phyloP scores from a whole-genome alignment of 2,888 invertebrate species.

The Brenthis ino region DNA sequence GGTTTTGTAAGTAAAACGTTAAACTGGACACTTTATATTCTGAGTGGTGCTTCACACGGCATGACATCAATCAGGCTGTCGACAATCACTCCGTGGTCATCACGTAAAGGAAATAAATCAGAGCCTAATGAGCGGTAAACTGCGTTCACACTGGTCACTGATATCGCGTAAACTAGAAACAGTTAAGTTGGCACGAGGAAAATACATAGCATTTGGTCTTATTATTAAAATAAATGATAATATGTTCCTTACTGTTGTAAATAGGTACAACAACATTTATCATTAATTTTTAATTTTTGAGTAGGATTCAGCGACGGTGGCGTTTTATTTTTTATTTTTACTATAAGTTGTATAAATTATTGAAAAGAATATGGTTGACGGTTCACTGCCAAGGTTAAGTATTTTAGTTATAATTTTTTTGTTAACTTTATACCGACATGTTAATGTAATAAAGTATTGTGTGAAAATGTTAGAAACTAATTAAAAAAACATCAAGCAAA shows the following conservation, averaged over 20 bases:
- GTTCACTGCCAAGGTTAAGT: neutral
- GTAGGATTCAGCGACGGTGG: constrained; percentile 18
- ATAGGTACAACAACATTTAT: neutral
- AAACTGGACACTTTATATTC: constrained; percentile 53
- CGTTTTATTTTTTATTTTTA: neutral
- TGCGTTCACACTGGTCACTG: constrained; percentile 43
- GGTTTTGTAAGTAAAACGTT: constrained; percentile 27
- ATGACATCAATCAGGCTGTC: constrained; percentile 63
- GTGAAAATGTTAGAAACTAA: too few species aligned
- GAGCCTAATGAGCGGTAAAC: constrained; percentile 49
- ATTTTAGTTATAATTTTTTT: too few species aligned
- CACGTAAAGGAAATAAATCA: constrained; percentile 68
- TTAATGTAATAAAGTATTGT: too few species aligned
- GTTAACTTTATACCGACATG: too few species aligned
- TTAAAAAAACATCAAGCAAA: too few species aligned
- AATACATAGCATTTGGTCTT: constrained; percentile 11
- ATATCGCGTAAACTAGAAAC: constrained; percentile 29
- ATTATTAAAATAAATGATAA: neutral
- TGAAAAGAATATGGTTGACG: neutral
- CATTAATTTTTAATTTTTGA: neutral
- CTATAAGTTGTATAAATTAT: neutral
- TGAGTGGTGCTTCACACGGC: constrained; percentile 45
- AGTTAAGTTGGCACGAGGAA: constrained; percentile 29
- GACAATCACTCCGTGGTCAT: constrained; percentile 54
- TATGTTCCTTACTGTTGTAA: constrained; percentile 1